Evolutionary conservation across 2,113 vertebrate species (phyloP).

Genomic region (Herpailurus yagouaroundi): DNA sequence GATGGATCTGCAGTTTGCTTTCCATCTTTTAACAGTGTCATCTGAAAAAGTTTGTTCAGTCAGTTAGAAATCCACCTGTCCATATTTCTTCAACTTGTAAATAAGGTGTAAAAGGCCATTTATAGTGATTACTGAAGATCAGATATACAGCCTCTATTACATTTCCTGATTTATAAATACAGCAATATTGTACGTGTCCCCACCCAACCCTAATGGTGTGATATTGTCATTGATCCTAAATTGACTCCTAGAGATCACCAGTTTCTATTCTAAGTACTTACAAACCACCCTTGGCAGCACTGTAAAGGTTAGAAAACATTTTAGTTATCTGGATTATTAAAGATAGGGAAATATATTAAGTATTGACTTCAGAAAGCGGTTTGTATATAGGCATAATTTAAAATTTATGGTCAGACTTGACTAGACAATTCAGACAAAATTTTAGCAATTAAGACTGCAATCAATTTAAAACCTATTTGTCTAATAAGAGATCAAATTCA

Average conservation of each 20-base stretch:
- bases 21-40: not conserved
- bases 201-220: not conserved
- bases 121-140: not conserved
- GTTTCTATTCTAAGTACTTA: not conserved
- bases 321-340: constrained; percentile 22
- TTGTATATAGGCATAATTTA: constrained; percentile 20
- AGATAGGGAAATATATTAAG: not conserved
- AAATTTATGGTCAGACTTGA: not conserved
- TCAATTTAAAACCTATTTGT: constrained; percentile 18
- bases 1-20: not conserved
- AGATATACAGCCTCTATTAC: not conserved
- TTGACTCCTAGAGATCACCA: not conserved
- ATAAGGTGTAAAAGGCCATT: not conserved
- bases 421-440: not conserved
- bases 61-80: not conserved
- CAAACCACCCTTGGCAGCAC: not conserved
- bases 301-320: not conserved
- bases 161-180: not conserved
- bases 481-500: constrained; percentile 17
- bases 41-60: not conserved
- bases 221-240: not conserved
- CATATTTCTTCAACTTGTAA: not conserved
- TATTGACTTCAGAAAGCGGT: not conserved
- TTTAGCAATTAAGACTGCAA: not conserved
- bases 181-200: not conserved